Evolutionary conservation across 2,888 invertebrate species (phyloP).

Genomic region (Drosophila siamana): DNA sequence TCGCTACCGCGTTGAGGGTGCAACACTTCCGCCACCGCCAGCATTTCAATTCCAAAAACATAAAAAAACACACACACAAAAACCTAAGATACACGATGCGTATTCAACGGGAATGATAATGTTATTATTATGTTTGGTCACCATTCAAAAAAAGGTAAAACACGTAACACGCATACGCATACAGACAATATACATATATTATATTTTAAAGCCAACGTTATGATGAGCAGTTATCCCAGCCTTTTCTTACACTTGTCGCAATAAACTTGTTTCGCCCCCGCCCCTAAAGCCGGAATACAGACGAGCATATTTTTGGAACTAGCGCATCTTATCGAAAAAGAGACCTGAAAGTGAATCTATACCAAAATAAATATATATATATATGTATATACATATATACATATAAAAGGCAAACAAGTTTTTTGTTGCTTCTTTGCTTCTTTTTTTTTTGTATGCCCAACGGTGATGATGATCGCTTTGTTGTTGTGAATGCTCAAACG

Average conservation of each 20-base stretch:
- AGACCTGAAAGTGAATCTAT: slow-evolving; percentile 51
- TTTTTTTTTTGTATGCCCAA: slow-evolving; percentile 60
- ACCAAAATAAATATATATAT: slow-evolving; percentile 22
- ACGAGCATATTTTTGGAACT: slow-evolving; percentile 23
- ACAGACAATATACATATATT: background rate
- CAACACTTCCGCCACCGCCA: slow-evolving; percentile 53
- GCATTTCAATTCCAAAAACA: background rate
- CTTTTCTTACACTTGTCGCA: slow-evolving; percentile 64
- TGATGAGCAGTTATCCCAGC: slow-evolving; percentile 39
- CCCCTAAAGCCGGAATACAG: slow-evolving; percentile 18
- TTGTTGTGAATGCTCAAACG: slow-evolving; percentile 18
- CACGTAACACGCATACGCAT: slow-evolving; percentile 51
- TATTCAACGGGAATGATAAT: background rate
- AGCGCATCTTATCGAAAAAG: slow-evolving; percentile 17
- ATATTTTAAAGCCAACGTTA: slow-evolving; percentile 1
- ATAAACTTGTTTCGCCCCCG: slow-evolving; percentile 70
- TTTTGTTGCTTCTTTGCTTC: slow-evolving; percentile 4
- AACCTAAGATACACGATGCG: background rate
- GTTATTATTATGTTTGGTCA: slow-evolving; percentile 1
- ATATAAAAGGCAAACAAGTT: slow-evolving; percentile 12
- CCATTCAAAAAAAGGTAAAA: background rate
- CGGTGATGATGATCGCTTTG: slow-evolving; percentile 20
- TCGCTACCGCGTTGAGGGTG: slow-evolving; percentile 30
- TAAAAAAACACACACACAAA: background rate
- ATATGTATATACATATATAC: slow-evolving; percentile 45